Conservation (phyloP, 2,797 vertebrate genomes). For the Alauda arvensis region DNA sequence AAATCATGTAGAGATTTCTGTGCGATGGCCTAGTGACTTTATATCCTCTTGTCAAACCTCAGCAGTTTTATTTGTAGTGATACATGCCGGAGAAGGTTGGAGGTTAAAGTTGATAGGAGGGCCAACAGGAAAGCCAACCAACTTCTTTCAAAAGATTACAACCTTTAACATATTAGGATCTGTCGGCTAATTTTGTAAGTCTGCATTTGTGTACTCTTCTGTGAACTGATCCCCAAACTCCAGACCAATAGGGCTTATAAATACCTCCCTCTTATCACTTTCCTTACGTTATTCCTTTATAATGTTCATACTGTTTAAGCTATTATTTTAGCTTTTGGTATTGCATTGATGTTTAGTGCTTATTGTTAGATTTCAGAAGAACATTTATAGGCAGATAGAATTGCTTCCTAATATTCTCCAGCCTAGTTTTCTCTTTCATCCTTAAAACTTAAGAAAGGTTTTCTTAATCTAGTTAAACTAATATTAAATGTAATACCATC, state of each 20-base stretch:
- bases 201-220: slow-evolving; percentile 69
- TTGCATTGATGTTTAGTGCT: slow-evolving; percentile 71
- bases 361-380: not conserved
- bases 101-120: slow-evolving; percentile 91
- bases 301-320: slow-evolving; percentile 69
- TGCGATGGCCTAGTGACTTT: slow-evolving; percentile 77
- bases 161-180: slow-evolving; percentile 80
- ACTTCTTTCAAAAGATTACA: slow-evolving; percentile 85
- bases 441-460: not conserved
- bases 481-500: not conserved
- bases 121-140: slow-evolving; percentile 85
- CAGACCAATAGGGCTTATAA: slow-evolving; percentile 75
- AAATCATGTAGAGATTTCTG: slow-evolving; percentile 74
- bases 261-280: slow-evolving; percentile 67
- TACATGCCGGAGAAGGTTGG: slow-evolving; percentile 82
- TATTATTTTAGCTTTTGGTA: slow-evolving; percentile 74
- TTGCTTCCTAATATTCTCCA: not conserved
- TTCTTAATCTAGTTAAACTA: not conserved
- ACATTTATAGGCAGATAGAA: not conserved
- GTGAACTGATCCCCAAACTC: slow-evolving; percentile 68
- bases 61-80: slow-evolving; percentile 83
- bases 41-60: slow-evolving; percentile 78
- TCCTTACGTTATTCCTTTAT: slow-evolving; percentile 20
- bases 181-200: slow-evolving; percentile 69
- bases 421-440: not conserved